Evolutionary conservation across 2,888 invertebrate genomes (phyloP).

Genomic region (Lumbricus terrestris): DNA sequence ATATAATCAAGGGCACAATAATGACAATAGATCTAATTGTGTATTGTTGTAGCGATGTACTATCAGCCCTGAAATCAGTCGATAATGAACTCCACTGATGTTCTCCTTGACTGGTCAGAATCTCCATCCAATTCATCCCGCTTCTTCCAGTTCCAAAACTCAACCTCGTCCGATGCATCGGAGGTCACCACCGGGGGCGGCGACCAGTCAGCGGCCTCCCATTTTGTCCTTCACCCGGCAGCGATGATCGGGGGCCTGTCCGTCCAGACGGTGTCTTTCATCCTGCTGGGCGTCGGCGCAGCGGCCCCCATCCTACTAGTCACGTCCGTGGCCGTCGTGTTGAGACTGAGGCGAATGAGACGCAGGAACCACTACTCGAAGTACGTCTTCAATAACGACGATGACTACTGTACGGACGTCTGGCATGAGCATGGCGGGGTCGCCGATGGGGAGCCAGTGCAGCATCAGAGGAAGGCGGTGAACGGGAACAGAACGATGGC

Average conservation of each 20-base stretch:
- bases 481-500: background rate
- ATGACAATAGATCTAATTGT: too few relatives aligned
- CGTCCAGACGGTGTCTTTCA: constrained; percentile 18
- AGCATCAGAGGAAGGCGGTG: background rate
- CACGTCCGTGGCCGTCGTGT: background rate
- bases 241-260: background rate
- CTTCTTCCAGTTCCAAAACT: background rate
- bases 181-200: background rate
- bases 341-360: background rate
- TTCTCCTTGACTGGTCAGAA: background rate
- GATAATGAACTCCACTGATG: background rate
- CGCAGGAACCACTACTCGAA: background rate
- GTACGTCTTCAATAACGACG: background rate
- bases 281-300: constrained; percentile 11
- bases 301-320: constrained; percentile 14
- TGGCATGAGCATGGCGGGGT: background rate
- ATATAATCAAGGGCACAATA: too few relatives aligned
- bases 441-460: background rate
- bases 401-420: background rate
- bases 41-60: background rate
- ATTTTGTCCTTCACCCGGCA: background rate
- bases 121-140: background rate
- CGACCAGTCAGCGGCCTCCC: background rate
- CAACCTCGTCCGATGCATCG: background rate
- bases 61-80: background rate